phyloP scores from a whole-genome alignment of 37 sponge, comb jelly and placozoan genomes.

The Spongilla lacustris region DNA sequence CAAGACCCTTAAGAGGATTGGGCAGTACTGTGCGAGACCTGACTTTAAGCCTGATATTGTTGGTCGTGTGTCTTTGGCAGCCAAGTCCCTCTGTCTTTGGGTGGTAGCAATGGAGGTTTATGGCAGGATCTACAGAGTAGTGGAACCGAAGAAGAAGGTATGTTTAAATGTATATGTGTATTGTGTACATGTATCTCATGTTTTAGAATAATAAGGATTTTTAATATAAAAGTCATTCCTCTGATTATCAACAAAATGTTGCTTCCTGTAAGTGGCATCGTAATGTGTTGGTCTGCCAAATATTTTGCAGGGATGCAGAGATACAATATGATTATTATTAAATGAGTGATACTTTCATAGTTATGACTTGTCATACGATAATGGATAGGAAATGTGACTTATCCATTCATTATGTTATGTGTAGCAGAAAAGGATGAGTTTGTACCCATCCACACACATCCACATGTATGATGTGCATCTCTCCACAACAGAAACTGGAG shows the following conservation, averaged over 20 bases:
- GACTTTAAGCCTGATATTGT: conserved; percentile 94
- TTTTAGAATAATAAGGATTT: too few relatives aligned
- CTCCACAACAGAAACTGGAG: conserved; percentile 61
- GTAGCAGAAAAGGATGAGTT: background rate
- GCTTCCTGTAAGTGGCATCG: too few relatives aligned
- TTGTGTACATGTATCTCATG: too few relatives aligned
- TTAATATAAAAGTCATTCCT: too few relatives aligned
- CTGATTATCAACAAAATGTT: too few relatives aligned
- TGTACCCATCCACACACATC: background rate
- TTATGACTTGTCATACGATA: too few relatives aligned
- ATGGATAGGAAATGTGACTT: too few relatives aligned
- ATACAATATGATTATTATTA: too few relatives aligned
- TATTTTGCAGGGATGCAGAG: too few relatives aligned
- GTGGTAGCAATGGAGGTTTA: conserved; percentile 99
- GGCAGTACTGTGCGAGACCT: conserved; percentile 69
- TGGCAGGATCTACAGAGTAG: conserved; percentile 89
- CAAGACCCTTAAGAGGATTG: conserved; percentile 92
- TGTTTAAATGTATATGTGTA: background rate
- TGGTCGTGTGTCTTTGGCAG: conserved; percentile 94
- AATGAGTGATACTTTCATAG: too few relatives aligned
- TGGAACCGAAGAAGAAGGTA: conserved; percentile 96
- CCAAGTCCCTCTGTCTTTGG: conserved; percentile 96
- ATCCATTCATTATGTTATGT: too few relatives aligned
- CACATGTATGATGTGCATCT: background rate
- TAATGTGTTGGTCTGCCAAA: too few relatives aligned